Evolutionary conservation across 2,113 vertebrate species (phyloP).

Genomic region (Cyprinodon brontotheroides): DNA sequence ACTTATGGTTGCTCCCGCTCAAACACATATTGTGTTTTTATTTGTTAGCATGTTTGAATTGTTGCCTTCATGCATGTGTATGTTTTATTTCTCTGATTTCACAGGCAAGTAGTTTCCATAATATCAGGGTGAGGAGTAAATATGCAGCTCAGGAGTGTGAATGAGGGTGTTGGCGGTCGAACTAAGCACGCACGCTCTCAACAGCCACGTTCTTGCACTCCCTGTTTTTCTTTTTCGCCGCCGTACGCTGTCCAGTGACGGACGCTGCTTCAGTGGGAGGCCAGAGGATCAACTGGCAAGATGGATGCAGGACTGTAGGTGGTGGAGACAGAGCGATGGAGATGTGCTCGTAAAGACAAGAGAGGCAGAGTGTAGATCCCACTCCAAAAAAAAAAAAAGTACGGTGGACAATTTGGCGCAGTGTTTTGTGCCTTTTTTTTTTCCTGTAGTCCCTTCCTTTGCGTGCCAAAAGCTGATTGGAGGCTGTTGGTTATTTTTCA

Average conservation of each 20-base stretch:
- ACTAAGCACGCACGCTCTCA: constrained; percentile 24
- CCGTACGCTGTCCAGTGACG: constrained; percentile 58
- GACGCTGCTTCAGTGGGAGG: constrained; percentile 54
- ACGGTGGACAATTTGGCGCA: constrained; percentile 96
- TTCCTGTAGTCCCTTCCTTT: constrained; percentile 85
- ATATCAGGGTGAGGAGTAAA: constrained; percentile 57
- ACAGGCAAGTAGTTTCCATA: constrained; percentile 42
- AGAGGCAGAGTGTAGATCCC: constrained; percentile 69
- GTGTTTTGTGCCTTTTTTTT: constrained; percentile 79
- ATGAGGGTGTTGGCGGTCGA: constrained; percentile 50
- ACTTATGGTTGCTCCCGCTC: neutral
- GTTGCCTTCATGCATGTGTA: constrained; percentile 31
- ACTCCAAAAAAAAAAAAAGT: constrained; percentile 93
- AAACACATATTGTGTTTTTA: neutral
- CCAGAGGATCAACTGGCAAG: constrained; percentile 64
- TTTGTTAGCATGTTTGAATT: constrained; percentile 27
- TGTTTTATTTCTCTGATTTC: constrained; percentile 39
- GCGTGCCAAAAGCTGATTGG: constrained; percentile 97
- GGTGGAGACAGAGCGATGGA: constrained; percentile 52
- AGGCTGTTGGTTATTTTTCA: constrained; percentile 99
- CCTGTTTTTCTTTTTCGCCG: constrained; percentile 27
- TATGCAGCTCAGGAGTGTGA: constrained; percentile 53
- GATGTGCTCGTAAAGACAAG: constrained; percentile 65
- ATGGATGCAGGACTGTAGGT: constrained; percentile 61
- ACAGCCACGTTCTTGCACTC: constrained; percentile 27